phyloP scores from a whole-genome alignment of 2,888 invertebrate genomes.

The Ceratothoa steindachneri region DNA sequence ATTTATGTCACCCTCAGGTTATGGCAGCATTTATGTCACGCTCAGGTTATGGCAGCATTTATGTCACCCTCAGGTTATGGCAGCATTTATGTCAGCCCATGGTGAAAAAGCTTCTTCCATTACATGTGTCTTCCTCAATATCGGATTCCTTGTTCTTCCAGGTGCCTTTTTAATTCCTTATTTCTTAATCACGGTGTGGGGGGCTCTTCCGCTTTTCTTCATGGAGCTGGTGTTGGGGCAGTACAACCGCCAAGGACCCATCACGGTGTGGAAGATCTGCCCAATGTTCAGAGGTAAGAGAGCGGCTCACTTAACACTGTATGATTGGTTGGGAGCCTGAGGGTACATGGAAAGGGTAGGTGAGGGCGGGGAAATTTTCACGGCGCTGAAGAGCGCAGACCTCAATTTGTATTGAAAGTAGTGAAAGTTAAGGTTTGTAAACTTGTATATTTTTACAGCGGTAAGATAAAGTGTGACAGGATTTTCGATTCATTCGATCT shows the following conservation, averaged over 20 bases:
- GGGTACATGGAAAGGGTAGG: neutral
- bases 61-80: too few relatives aligned
- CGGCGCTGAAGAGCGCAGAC: neutral
- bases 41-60: too few relatives aligned
- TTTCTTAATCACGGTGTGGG: conserved; percentile 69
- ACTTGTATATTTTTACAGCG: too few relatives aligned
- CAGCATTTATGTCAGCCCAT: too few relatives aligned
- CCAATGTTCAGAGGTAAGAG: conserved; percentile 62
- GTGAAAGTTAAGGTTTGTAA: too few relatives aligned
- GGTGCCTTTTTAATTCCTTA: conserved; percentile 74
- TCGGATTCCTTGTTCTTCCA: too few relatives aligned
- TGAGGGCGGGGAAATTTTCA: neutral
- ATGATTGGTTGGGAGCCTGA: neutral
- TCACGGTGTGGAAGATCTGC: conserved; percentile 76
- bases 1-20: too few relatives aligned
- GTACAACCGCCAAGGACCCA: conserved; percentile 71
- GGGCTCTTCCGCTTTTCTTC: conserved; percentile 72
- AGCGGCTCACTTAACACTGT: neutral
- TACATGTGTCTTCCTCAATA: too few relatives aligned
- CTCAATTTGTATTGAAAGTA: neutral
- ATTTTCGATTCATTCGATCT: too few relatives aligned
- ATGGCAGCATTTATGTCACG: too few relatives aligned
- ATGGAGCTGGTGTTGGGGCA: conserved; percentile 74
- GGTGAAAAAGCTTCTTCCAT: too few relatives aligned
- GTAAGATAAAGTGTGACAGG: too few relatives aligned